phyloP scores from a whole-genome alignment of 1,140 invertebrate species.

The Papilio machaon region DNA sequence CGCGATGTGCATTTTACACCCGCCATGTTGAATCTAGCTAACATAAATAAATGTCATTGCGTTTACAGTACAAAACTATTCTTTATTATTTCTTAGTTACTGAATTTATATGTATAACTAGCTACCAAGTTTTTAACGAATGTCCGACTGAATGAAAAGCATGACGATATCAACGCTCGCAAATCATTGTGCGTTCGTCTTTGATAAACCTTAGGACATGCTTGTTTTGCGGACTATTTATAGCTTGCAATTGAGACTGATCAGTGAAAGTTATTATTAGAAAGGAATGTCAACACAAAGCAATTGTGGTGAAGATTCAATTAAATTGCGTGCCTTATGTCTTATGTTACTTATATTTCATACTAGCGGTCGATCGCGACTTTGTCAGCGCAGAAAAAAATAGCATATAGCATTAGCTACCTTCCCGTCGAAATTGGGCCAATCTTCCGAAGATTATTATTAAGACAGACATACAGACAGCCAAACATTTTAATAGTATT shows the following conservation, averaged over 20 bases:
- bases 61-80: conserved; percentile 48
- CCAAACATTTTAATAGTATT: too few species aligned
- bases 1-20: conserved; percentile 71
- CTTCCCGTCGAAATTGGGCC: too few species aligned
- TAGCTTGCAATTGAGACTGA: conserved; percentile 17
- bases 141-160: not conserved
- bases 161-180: not conserved
- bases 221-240: not conserved
- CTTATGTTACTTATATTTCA: not conserved
- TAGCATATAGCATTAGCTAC: too few species aligned
- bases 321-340: not conserved
- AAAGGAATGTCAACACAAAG: conserved; percentile 12
- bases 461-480: too few species aligned
- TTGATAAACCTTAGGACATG: not conserved
- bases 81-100: conserved; percentile 38
- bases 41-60: conserved; percentile 51
- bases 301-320: not conserved
- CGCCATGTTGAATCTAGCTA: conserved; percentile 55
- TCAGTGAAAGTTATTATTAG: conserved; percentile 23
- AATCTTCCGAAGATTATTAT: too few species aligned
- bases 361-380: not conserved
- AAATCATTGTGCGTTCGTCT: not conserved
- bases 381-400: too few species aligned
- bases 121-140: too few species aligned
- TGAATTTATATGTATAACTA: too few species aligned